phyloP scores from a whole-genome alignment of 2,888 invertebrate species.

The Pandemis heparana region DNA sequence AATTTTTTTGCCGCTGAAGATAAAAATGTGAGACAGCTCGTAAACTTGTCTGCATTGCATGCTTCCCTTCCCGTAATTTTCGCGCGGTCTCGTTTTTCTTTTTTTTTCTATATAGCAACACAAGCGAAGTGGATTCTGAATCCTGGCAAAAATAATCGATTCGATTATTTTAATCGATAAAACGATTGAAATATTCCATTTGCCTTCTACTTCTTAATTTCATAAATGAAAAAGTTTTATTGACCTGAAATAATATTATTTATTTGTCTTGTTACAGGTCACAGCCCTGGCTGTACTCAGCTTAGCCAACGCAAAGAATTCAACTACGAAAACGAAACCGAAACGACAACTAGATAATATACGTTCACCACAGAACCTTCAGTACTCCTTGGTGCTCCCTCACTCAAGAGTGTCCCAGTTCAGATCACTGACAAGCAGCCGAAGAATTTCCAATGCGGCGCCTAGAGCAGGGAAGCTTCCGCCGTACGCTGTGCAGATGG shows the following conservation, averaged over 20 bases:
- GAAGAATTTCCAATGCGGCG: conserved; percentile 82
- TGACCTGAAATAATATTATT: conserved; percentile 37
- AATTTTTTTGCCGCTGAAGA: too few species aligned
- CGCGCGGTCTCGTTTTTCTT: neutral
- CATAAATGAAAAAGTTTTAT: conserved; percentile 20
- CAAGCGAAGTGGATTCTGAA: conserved; percentile 2
- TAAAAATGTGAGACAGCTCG: too few species aligned
- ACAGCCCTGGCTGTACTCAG: conserved; percentile 84
- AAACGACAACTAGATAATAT: conserved; percentile 83
- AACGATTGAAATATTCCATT: neutral
- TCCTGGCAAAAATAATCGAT: conserved; percentile 7
- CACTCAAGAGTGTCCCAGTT: conserved; percentile 84
- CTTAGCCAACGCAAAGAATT: conserved; percentile 78
- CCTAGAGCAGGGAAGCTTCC: conserved; percentile 83
- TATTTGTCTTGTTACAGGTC: conserved; percentile 80
- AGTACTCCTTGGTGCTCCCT: conserved; percentile 86
- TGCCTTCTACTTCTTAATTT: too few species aligned
- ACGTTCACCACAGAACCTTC: conserved; percentile 85
- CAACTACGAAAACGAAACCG: conserved; percentile 82
- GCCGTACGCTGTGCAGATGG: conserved; percentile 93
- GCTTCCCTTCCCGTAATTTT: neutral
- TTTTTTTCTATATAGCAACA: conserved; percentile 16
- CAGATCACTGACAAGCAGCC: conserved; percentile 79
- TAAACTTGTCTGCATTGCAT: neutral
- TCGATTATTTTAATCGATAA: neutral